phyloP scores from a whole-genome alignment of 2,888 invertebrate species.

The Andrena hattorfiana region DNA sequence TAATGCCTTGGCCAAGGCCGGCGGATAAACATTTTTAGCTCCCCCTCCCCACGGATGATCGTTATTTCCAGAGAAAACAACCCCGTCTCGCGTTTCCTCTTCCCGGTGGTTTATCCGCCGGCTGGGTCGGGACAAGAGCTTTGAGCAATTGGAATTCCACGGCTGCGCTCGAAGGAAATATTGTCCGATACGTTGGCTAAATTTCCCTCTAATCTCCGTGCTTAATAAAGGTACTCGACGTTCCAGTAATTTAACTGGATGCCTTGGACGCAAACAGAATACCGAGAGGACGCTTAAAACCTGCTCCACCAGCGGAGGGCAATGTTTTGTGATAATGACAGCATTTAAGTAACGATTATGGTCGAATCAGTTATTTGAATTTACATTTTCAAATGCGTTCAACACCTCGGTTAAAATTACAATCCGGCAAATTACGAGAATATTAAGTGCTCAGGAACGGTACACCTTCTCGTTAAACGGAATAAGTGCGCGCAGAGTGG shows the following conservation, averaged over 20 bases:
- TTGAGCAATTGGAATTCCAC: background rate
- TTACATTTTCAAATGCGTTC: background rate
- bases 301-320: background rate
- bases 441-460: background rate
- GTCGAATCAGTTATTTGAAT: slow-evolving; percentile 9
- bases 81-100: slow-evolving; percentile 32
- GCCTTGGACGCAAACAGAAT: slow-evolving; percentile 12
- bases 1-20: slow-evolving; percentile 60
- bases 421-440: no score
- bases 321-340: slow-evolving; percentile 14
- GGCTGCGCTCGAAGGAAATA: background rate
- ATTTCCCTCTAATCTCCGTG: slow-evolving; percentile 20
- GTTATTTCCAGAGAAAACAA: slow-evolving; percentile 58
- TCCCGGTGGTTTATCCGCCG: background rate
- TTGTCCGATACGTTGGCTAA: slow-evolving; percentile 1
- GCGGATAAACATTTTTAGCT: slow-evolving; percentile 53
- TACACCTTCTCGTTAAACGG: slow-evolving; percentile 8
- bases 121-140: background rate
- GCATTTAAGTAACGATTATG: background rate
- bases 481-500: slow-evolving; percentile 20
- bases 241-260: slow-evolving; percentile 36
- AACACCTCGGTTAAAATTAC: background rate
- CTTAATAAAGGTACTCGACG: slow-evolving; percentile 41
- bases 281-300: slow-evolving; percentile 15
- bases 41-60: slow-evolving; percentile 48